Conservation (phyloP, 2,113 vertebrate genomes). For the Cettia cetti region DNA sequence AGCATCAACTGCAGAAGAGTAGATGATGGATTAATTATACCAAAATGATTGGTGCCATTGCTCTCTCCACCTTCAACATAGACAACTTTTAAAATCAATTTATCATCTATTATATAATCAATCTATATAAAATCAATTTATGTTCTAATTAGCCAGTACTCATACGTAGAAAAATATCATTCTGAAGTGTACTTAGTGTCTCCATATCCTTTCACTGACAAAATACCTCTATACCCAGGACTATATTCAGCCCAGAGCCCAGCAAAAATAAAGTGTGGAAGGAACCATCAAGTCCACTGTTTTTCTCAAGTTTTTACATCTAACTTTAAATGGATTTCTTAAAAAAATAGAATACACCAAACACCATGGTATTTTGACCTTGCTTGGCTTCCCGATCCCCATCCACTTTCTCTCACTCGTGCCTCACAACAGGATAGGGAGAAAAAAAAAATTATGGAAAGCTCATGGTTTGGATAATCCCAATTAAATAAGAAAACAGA, state of each 20-base stretch:
- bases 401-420: not conserved
- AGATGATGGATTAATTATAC: constrained; percentile 25
- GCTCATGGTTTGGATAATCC: not conserved
- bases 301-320: not conserved
- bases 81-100: not conserved
- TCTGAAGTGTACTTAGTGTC: not conserved
- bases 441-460: not conserved
- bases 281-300: not conserved
- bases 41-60: not conserved
- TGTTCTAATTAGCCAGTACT: not conserved
- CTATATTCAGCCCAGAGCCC: not conserved
- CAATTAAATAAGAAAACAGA: not conserved
- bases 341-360: not conserved
- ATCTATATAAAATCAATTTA: not conserved
- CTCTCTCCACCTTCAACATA: constrained; percentile 34
- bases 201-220: not conserved
- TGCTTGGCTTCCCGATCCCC: not conserved
- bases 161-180: not conserved
- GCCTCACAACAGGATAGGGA: not conserved
- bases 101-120: not conserved
- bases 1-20: constrained; percentile 58
- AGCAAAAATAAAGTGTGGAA: not conserved
- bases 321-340: not conserved
- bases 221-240: not conserved
- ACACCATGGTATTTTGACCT: not conserved